A percentile compares a stretch with the other conserved stretches of the same genome.
Conservation (phyloP, 2,113 vertebrate genomes). For the Capreolus pygargus region DNA sequence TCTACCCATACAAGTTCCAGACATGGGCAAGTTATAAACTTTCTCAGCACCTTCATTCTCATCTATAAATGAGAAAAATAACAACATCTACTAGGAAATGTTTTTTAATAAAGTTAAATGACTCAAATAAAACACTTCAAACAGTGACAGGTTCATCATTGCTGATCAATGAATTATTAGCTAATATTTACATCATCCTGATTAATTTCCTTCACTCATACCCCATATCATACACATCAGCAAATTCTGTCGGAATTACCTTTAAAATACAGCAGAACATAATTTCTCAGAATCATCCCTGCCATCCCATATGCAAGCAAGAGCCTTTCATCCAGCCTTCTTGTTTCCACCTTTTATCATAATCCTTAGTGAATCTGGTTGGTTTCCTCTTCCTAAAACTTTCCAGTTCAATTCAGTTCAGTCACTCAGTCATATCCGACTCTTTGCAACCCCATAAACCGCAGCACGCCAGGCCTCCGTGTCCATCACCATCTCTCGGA, state of each 20-base stretch:
- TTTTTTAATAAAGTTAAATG: not conserved
- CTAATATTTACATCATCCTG: not conserved
- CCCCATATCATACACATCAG: not conserved
- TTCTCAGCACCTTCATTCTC: not conserved
- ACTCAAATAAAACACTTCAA: not conserved
- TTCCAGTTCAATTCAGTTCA: not conserved
- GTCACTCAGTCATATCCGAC: not conserved
- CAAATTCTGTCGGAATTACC: not conserved
- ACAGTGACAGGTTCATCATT: not conserved
- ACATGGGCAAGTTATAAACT: not conserved
- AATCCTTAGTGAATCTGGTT: not conserved
- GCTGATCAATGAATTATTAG: not conserved
- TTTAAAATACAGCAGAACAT: not conserved
- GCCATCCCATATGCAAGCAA: not conserved
- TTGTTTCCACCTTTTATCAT: not conserved
- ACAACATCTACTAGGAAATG: not conserved
- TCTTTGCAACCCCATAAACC: rapidly evolving
- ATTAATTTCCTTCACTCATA: not conserved
- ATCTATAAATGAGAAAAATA: not conserved
- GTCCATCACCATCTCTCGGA: not conserved
- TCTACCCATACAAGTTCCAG: not conserved
- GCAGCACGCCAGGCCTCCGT: not conserved
- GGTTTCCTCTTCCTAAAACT: not conserved
- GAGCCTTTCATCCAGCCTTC: not conserved
- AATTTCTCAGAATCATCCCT: not conserved